Evolutionary conservation across 2,797 vertebrate species (phyloP).

Genomic region (Lagorchestes hirsutus): DNA sequence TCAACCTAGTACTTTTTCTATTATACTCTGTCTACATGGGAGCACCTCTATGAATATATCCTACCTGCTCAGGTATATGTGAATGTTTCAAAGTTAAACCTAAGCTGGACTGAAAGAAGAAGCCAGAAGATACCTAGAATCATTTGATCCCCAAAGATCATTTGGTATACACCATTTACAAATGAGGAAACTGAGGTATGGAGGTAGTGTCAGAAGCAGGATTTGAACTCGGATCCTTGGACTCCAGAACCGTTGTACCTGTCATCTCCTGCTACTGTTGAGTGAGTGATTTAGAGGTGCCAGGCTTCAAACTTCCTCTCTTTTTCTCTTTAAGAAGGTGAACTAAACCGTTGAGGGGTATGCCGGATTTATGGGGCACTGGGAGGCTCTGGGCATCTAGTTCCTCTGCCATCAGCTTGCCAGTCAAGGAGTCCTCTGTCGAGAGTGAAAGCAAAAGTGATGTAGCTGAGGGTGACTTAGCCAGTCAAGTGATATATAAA

Average conservation of each 20-base stretch:
- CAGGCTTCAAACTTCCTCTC: not conserved
- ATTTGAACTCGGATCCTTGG: not conserved
- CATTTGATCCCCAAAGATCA: not conserved
- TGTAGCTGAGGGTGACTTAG: not conserved
- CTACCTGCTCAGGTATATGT: not conserved
- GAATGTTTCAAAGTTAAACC: not conserved
- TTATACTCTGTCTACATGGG: not conserved
- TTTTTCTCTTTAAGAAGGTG: not conserved
- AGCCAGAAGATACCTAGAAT: not conserved
- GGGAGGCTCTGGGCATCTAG: not conserved
- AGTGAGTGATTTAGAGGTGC: not conserved
- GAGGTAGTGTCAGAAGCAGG: not conserved
- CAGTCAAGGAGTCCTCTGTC: not conserved
- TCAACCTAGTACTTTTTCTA: not conserved
- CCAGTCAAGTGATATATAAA: constrained; percentile 1
- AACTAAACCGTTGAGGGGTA: not conserved
- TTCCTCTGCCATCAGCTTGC: not conserved
- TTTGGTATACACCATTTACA: not conserved
- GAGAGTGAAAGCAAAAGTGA: constrained; percentile 3
- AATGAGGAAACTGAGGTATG: not conserved
- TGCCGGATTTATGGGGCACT: not conserved
- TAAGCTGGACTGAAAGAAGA: not conserved
- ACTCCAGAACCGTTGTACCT: not conserved
- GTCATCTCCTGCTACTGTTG: not conserved
- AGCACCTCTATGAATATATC: not conserved